phyloP scores from a whole-genome alignment of 23 tunicate genomes.

The Halocynthia aurantium region DNA sequence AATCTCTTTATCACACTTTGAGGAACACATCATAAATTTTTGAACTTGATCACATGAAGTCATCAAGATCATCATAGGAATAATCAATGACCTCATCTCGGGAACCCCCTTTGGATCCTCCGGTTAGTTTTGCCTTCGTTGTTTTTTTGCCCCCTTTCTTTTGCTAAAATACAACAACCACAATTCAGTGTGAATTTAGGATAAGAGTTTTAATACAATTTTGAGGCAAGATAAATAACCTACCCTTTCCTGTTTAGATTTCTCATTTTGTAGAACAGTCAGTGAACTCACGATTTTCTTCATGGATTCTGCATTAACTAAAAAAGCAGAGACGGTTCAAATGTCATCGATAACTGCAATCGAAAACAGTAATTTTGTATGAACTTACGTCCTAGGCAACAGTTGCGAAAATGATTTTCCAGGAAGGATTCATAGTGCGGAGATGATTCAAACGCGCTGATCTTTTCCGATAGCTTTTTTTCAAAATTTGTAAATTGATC shows the following conservation, averaged over 20 bases:
- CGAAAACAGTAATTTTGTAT: not conserved
- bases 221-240: conserved; percentile 1
- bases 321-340: not conserved
- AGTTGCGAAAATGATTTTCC: conserved; percentile 35
- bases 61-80: conserved; percentile 65
- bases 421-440: conserved; percentile 74
- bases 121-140: conserved; percentile 69
- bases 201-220: not conserved
- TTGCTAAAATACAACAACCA: conserved; percentile 10
- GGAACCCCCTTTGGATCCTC: conserved; percentile 48
- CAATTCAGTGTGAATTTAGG: too few species aligned
- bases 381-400: conserved; percentile 49
- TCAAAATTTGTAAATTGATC: conserved; percentile 66
- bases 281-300: conserved; percentile 58
- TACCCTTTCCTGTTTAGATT: conserved; percentile 73
- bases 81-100: conserved; percentile 59
- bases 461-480: conserved; percentile 48
- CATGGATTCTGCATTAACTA: conserved; percentile 67
- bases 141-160: conserved; percentile 55
- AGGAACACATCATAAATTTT: not conserved
- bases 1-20: not conserved
- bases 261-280: conserved; percentile 53
- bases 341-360: not conserved
- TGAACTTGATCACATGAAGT: conserved; percentile 46
- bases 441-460: conserved; percentile 48